Evolutionary conservation across 2,113 vertebrate genomes (phyloP), one percentile per base, ranked within the genome.

Genomic region (Pollimyrus isidori): DNA sequence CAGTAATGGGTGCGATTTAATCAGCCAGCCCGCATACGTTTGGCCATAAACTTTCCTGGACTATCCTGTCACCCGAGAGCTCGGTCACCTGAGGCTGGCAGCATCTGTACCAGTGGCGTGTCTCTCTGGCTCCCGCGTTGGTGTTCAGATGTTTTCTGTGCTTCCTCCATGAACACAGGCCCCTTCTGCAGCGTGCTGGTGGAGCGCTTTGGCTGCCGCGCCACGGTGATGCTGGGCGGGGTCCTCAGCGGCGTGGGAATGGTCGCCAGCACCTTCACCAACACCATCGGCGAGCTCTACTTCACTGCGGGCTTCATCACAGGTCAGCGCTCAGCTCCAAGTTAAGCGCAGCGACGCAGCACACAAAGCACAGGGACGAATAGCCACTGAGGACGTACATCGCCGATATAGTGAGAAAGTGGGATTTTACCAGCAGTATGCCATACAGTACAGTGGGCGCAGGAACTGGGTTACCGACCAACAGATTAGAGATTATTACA

Each of bases 181-280:
- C 97, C 97, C 23, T 91, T 97, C 42, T 97, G 97, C 92, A 96
- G 97, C 89, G 69, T 97, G 87, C 91, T 97, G 89, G 96, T 97
- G 92, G 95, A 94, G 88, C 88, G 73, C 23, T 96, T 95, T 5
- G 96, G 97, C 92, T 98, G 97, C 93, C 92, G 97, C 45, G 91
- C 90, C 15, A 94, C 92, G 0, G 94, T 96, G 89, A 97, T 97
- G 93, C 85, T 96, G 23, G 97, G 97, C 0, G 97, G 97, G 0
- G 48, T 97, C 82, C 94, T 98, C 89, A 96, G 97, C 1, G 93
- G 96, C 0, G 90, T 96, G 89, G 97, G 97, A 87, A 96, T 97
- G 97, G 96, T 95, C 56, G 92, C 94, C 92, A 93, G 96, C 90
- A 94, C 94, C 92, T 97, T 97, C 93, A 96, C 96, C 90, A 89